Conservation (phyloP, 2,113 vertebrate species). For the Mormyrus lacerda region DNA sequence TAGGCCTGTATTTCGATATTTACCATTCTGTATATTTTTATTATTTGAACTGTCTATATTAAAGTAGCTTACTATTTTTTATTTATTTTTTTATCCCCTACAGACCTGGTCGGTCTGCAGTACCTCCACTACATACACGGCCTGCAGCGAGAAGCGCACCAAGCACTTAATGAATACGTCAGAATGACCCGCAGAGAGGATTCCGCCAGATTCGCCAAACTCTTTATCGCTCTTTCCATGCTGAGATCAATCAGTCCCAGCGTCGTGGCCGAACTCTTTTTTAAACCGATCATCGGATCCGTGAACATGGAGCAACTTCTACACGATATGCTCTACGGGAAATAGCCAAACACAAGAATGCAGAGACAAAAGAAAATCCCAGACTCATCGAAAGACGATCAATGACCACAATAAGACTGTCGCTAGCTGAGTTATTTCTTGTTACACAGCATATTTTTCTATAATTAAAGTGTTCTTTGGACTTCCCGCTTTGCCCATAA, state of each 20-base stretch:
- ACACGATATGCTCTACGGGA: conserved; percentile 92
- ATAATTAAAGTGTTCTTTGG: conserved; percentile 31
- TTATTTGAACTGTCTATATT: not conserved
- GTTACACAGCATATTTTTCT: conserved; percentile 78
- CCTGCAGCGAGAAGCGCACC: conserved; percentile 83
- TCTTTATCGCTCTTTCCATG: conserved; percentile 84
- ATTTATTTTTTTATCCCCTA: conserved; percentile 20
- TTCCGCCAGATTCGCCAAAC: conserved; percentile 76
- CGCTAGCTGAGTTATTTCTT: conserved; percentile 48
- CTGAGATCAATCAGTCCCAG: conserved; percentile 77
- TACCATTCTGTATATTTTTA: not conserved
- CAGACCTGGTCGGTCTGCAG: conserved; percentile 83
- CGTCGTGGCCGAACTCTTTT: conserved; percentile 85
- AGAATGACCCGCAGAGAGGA: conserved; percentile 73
- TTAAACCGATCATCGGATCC: conserved; percentile 83
- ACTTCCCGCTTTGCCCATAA: not conserved
- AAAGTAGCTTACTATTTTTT: not conserved
- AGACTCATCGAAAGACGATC: not conserved
- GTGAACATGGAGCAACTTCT: conserved; percentile 96
- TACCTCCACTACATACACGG: conserved; percentile 86
- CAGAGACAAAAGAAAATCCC: not conserved
- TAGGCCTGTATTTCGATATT: not conserved
- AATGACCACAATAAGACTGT: not conserved
- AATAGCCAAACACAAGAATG: conserved; percentile 44
- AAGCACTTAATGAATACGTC: conserved; percentile 86